Conservation (phyloP, 2,888 invertebrate genomes). For the Gari tellinella region DNA sequence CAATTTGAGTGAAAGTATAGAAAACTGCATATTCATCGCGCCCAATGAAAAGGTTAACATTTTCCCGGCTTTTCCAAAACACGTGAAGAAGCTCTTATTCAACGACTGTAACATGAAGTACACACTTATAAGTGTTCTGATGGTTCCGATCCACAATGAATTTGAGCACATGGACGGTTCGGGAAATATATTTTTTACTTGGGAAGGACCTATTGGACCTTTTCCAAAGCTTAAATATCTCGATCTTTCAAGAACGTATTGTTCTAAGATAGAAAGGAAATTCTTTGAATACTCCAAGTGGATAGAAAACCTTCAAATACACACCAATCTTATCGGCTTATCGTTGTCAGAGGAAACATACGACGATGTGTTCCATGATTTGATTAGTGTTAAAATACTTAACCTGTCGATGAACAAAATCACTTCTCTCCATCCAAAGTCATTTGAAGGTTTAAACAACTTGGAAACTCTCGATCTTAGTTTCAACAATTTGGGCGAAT, state of each 20-base stretch:
- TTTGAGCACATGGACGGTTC: conserved; percentile 25
- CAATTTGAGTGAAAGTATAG: background rate
- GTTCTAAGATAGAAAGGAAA: background rate
- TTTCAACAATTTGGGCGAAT: conserved; percentile 17
- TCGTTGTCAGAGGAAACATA: background rate
- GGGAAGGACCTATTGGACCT: conserved; percentile 16
- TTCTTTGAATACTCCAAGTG: conserved; percentile 15
- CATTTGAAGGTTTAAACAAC: no score
- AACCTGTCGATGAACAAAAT: no score
- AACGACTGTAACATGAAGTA: conserved; percentile 10
- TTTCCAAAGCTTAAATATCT: conserved; percentile 18
- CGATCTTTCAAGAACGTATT: conserved; percentile 29
- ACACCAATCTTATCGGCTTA: conserved; percentile 27
- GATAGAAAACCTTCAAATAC: conserved; percentile 14
- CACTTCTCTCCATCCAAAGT: no score
- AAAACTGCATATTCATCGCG: conserved; percentile 5
- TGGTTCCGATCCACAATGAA: background rate
- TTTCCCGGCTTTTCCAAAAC: background rate
- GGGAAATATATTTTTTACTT: conserved; percentile 14
- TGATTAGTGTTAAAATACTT: no score
- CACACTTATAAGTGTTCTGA: background rate
- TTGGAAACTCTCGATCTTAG: conserved; percentile 38
- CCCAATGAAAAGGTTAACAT: background rate
- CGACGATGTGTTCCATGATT: conserved; percentile 19
- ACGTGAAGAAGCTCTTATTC: conserved; percentile 1